These are phyloP conservation scores for Drosophila ustulata DNA, from an alignment of 2,888 invertebrate genomes.

Conservation along the genomic window DNA sequence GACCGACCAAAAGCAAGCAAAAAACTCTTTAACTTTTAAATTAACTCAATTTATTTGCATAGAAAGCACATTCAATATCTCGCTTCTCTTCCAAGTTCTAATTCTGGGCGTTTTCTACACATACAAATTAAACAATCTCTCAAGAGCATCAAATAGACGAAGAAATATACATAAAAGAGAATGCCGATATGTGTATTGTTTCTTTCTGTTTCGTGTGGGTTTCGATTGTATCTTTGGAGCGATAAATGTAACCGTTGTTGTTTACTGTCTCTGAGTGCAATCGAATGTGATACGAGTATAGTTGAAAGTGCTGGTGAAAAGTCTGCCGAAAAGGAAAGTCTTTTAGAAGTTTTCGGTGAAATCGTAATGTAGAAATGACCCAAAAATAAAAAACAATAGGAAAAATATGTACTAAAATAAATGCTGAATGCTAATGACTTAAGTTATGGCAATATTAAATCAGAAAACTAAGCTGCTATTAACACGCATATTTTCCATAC, in stretches of 20 bases:
- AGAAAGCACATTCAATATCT: slow-evolving; percentile 41
- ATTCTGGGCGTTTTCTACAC: slow-evolving; percentile 25
- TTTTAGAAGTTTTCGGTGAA: slow-evolving; percentile 40
- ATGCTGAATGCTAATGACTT: slow-evolving; percentile 13
- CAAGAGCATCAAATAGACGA: slow-evolving; percentile 9
- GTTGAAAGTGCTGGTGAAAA: slow-evolving; percentile 1
- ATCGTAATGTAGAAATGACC: slow-evolving; percentile 33
- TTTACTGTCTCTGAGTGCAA: slow-evolving; percentile 31
- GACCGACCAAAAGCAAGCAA: slow-evolving; percentile 14
- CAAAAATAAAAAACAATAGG: slow-evolving; percentile 3
- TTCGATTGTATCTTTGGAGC: slow-evolving; percentile 17
- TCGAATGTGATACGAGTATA: slow-evolving; percentile 20
- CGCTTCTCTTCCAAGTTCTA: slow-evolving; percentile 23
- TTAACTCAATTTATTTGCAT: slow-evolving; percentile 43
- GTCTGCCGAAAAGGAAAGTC: slow-evolving; percentile 42
- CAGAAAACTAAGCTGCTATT: slow-evolving; percentile 51
- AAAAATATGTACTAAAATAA: neutral
- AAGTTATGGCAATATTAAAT: slow-evolving; percentile 19
- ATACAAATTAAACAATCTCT: slow-evolving; percentile 30
- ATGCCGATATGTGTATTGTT: slow-evolving; percentile 27
- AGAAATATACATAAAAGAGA: slow-evolving; percentile 39
- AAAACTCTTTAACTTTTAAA: slow-evolving; percentile 19
- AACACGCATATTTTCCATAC: slow-evolving; percentile 34
- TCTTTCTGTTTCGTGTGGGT: slow-evolving; percentile 14
- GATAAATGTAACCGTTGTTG: slow-evolving; percentile 37